phyloP scores from a whole-genome alignment of 1,140 invertebrate genomes.

The Diplogasteroides magnus region DNA sequence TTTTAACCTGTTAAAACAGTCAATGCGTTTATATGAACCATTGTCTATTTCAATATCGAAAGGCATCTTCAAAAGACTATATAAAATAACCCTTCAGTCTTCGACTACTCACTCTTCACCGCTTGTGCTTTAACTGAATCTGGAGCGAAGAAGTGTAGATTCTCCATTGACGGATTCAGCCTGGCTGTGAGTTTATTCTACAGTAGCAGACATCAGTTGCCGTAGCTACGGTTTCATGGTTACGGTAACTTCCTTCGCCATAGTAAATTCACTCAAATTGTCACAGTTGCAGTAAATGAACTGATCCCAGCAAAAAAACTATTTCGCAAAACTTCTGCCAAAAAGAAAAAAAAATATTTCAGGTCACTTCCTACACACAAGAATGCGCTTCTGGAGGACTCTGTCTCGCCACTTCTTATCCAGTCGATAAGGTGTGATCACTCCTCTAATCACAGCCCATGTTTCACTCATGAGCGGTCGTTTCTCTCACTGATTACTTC shows the following conservation, averaged over 20 bases:
- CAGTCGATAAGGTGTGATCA: conserved; percentile 8
- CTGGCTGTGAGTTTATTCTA: conserved; percentile 23
- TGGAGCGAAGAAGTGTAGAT: conserved; percentile 38
- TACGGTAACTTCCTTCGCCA: too few relatives aligned
- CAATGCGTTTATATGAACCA: too few relatives aligned
- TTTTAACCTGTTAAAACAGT: too few relatives aligned
- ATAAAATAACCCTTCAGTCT: conserved; percentile 33
- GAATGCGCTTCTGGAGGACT: conserved; percentile 38
- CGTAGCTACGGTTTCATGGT: too few relatives aligned
- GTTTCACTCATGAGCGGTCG: too few relatives aligned
- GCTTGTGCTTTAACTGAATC: conserved; percentile 37
- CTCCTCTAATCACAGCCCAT: too few relatives aligned
- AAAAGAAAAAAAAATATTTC: not conserved
- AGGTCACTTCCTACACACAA: conserved; percentile 43
- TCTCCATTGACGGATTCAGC: conserved; percentile 38
- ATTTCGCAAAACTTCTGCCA: not conserved
- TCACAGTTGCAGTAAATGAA: too few relatives aligned
- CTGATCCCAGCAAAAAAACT: not conserved
- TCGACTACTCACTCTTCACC: conserved; percentile 49
- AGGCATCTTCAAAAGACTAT: conserved; percentile 3
- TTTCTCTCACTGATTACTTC: too few relatives aligned
- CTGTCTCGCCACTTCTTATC: conserved; percentile 45
- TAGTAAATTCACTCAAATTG: too few relatives aligned
- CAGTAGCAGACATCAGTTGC: too few relatives aligned
- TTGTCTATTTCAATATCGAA: too few relatives aligned